Evolutionary conservation across 2,888 invertebrate species (phyloP).

Genomic region (Chromoteleia sp.): DNA sequence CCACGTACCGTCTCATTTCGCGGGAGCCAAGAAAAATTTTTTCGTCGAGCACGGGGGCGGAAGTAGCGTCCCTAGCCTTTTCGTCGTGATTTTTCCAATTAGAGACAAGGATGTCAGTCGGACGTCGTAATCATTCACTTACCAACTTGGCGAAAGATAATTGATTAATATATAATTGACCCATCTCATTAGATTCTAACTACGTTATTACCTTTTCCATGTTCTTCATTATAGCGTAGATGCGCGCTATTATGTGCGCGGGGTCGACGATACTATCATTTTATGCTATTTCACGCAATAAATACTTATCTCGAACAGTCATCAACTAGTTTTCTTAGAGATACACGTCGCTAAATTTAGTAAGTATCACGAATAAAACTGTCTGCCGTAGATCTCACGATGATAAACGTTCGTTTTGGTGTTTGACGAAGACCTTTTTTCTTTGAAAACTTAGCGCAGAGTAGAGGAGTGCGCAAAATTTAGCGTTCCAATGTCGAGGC

Average conservation of each 20-base stretch:
- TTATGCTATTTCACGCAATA: slow-evolving; percentile 70
- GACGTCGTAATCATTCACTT: slow-evolving; percentile 75
- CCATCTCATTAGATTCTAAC: slow-evolving; percentile 79
- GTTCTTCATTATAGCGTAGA: slow-evolving; percentile 56
- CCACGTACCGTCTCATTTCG: slow-evolving; percentile 77
- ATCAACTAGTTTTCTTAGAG: slow-evolving; percentile 54
- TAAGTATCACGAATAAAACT: slow-evolving; percentile 50
- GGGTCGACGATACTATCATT: slow-evolving; percentile 64
- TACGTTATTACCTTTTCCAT: slow-evolving; percentile 66
- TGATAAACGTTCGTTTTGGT: slow-evolving; percentile 35
- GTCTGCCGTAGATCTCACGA: slow-evolving; percentile 27
- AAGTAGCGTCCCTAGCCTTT: slow-evolving; percentile 52
- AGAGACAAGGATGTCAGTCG: slow-evolving; percentile 70
- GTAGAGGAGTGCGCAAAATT: not conserved
- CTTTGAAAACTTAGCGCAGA: not conserved
- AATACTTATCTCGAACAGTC: slow-evolving; percentile 60
- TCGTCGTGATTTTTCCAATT: slow-evolving; percentile 72
- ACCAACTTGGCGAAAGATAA: slow-evolving; percentile 79
- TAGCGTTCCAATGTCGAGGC: not conserved
- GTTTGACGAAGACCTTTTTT: slow-evolving; percentile 14
- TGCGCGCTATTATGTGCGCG: slow-evolving; percentile 55
- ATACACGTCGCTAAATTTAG: slow-evolving; percentile 66
- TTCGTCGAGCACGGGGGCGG: slow-evolving; percentile 54
- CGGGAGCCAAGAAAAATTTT: slow-evolving; percentile 47
- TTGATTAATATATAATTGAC: slow-evolving; percentile 84